Base-by-base conservation (phyloP, 2,888 invertebrate species). In the Parnassius apollo region DNA sequence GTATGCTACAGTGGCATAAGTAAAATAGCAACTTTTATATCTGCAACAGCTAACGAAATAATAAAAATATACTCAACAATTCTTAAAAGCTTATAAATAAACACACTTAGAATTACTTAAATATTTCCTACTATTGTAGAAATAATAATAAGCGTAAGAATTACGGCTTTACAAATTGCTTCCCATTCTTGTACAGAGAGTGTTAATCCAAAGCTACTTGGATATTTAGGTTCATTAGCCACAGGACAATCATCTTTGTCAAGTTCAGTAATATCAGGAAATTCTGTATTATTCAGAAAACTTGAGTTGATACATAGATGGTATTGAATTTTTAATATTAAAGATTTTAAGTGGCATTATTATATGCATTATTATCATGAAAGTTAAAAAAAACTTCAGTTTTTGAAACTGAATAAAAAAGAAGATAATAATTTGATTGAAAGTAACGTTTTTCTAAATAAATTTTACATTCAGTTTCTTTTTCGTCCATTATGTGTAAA, bases 21-120 rank as follows among this genome's bases (percentile, higher is more conserved):
- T 66, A 98, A 92, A 66, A 97, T 94, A 22, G 98, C 98, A 11
- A 98, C 98, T 0, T 97, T 97, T 66, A 98, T 91, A 86, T 98
- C 98, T 3, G 98, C 98, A 22, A 98, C 97, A 0, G 98, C 98
- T 71, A 98, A 88, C 2, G 98, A 98, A 0, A 98, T 98, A 74
- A 98, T 97, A 89, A 98, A 98, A 89, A 98, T 98, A 87, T 98
- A 99, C 82, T 98, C 98, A 44, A 98, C 98, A 73, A 97, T 98
- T 68, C 98, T 93, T 58, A 98, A 91, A 1, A 98, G 98, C 78
- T 97, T 95, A 87, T 98, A 97, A 1, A 97, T 98, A 88, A 98
- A 98, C n/a, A 98, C 98, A 78, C 98, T 97, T 50, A 98, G 93
- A 72, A 98, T 98, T 60, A 98, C 98, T 69, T 98, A 92, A 64